Evolutionary conservation across 2,888 invertebrate genomes (phyloP), one percentile per base, ranked within the genome.

Genomic region (Schrankia costaestrigalis): DNA sequence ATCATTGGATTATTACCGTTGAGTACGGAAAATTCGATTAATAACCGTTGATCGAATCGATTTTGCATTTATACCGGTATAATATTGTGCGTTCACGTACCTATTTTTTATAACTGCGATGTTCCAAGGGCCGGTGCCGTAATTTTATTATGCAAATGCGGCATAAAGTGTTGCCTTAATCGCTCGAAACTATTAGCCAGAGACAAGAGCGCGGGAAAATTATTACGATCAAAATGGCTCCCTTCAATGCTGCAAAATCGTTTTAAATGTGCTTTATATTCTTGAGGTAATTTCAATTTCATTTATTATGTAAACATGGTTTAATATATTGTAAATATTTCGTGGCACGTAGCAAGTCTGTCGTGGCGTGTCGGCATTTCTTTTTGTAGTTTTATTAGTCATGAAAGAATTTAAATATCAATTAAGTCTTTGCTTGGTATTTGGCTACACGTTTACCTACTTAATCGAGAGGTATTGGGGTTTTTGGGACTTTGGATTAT

Each of bases 61-160:
- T 74, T 66, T 67, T 47, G 69, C 63, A 63, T 63, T 67, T 71
- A 65, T 63, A 51, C 67, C n/a, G 64, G 66, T 72, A 72, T 75
- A 68, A 63, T 71, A 54, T 41, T 38, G 32, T 31, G 44, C 41
- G 45, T 34, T 58, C 51, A 36, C 59, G 62, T 64, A 55, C 60
- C 56, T 66, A 67, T 70, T 78, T 78, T 76, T 76, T 75, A 64
- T 63, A 63, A 60, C 58, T 47, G 53, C 56, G 65, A 62, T 69
- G 65, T 66, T 72, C 57, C 59, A 60, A 42, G 31, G 43, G 38
- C 40, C 45, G 26, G 29, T 39, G 50, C 25, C 54, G 79, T 83
- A 86, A 86, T 87, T 86, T 83, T 80, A 86, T 87, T 87, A 86
- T 85, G 86, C 84, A 86, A 87, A 87, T 85, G 75, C 58, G 52